phyloP scores from a whole-genome alignment of 2,797 vertebrate genomes.

The Poeciliopsis turneri region DNA sequence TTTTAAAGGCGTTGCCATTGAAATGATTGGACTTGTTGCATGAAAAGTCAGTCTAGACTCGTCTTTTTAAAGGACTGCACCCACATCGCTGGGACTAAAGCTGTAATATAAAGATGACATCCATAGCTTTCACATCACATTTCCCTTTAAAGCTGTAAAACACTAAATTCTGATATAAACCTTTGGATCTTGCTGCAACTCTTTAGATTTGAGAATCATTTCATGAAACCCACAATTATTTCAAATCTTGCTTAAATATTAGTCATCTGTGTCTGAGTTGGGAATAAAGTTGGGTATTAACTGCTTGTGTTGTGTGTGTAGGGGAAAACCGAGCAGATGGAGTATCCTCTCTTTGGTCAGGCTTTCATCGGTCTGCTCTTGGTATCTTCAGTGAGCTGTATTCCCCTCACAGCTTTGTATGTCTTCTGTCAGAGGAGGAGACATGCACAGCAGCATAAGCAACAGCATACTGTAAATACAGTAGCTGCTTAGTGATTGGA shows the following conservation, averaged over 20 bases:
- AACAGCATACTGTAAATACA: slow-evolving; percentile 26
- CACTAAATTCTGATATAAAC: not conserved
- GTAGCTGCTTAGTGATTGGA: slow-evolving; percentile 26
- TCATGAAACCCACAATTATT: not conserved
- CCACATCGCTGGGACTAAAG: not conserved
- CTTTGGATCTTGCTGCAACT: not conserved
- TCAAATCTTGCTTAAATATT: not conserved
- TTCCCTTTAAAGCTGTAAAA: not conserved
- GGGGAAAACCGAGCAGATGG: slow-evolving; percentile 84
- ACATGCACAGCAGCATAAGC: not conserved
- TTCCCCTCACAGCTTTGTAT: slow-evolving; percentile 85
- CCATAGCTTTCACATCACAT: not conserved
- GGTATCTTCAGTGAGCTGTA: slow-evolving; percentile 81
- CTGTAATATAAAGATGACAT: not conserved
- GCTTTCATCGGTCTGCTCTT: slow-evolving; percentile 86
- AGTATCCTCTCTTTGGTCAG: slow-evolving; percentile 85
- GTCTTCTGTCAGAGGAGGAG: slow-evolving; percentile 71
- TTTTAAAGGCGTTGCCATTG: not conserved
- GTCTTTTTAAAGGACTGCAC: not conserved
- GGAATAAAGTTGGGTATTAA: not conserved
- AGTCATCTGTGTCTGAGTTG: not conserved
- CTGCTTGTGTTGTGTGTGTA: slow-evolving; percentile 52
- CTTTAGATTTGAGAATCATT: not conserved
- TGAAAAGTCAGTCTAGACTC: not conserved
- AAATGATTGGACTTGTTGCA: not conserved